Evolutionary conservation across 2,888 invertebrate genomes (phyloP).

Genomic region (Meghimatium bilineatum): DNA sequence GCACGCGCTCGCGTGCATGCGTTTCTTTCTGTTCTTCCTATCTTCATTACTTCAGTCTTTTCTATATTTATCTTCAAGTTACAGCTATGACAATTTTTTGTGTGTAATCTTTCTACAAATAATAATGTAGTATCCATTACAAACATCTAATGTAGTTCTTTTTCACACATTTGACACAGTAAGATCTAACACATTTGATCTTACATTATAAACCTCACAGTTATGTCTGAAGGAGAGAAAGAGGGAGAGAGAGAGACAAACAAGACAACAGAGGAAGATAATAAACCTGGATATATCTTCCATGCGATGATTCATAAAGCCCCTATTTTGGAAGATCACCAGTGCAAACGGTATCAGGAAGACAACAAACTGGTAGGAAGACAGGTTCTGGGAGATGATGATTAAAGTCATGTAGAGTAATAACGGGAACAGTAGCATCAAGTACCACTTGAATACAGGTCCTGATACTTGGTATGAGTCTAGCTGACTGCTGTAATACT

Average conservation of each 20-base stretch:
- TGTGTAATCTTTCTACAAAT: too few species aligned
- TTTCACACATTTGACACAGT: too few species aligned
- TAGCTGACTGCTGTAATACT: constrained; percentile 52
- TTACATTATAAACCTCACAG: too few species aligned
- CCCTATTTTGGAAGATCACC: constrained; percentile 50
- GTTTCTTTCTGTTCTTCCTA: too few species aligned
- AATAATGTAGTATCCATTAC: too few species aligned
- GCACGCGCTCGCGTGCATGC: too few species aligned
- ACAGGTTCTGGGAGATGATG: constrained; percentile 52
- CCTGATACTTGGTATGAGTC: constrained; percentile 47
- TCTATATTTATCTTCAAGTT: too few species aligned
- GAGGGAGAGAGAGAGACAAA: not conserved
- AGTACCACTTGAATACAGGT: constrained; percentile 63
- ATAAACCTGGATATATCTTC: constrained; percentile 68
- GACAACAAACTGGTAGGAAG: constrained; percentile 61
- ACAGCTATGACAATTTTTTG: too few species aligned
- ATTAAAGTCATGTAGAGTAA: constrained; percentile 56
- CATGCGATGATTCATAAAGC: constrained; percentile 64
- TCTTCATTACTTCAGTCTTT: too few species aligned
- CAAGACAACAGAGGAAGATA: constrained; percentile 7
- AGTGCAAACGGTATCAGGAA: constrained; percentile 55
- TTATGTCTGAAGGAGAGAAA: not conserved
- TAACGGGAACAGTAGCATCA: constrained; percentile 63
- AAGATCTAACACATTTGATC: too few species aligned
- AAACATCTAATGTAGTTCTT: too few species aligned